Conservation (phyloP, 2,113 vertebrate species). For the Lampris incognitus region DNA sequence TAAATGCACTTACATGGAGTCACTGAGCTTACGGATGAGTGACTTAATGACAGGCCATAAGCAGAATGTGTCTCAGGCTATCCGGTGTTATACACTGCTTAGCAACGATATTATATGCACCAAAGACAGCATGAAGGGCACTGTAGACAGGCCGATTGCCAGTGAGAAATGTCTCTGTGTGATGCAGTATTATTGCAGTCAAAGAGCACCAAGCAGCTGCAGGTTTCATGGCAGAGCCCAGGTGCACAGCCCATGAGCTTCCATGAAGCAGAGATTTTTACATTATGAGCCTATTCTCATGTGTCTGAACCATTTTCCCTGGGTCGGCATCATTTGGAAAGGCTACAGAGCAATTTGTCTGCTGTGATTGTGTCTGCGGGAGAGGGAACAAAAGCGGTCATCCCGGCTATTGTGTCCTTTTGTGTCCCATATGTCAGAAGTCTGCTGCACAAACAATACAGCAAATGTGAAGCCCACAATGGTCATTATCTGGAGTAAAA, state of each 20-base stretch:
- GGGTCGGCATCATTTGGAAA: slow-evolving; percentile 70
- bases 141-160: slow-evolving; percentile 5
- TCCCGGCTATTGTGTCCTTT: slow-evolving; percentile 75
- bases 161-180: slow-evolving; percentile 21
- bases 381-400: slow-evolving; percentile 75
- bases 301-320: slow-evolving; percentile 70
- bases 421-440: slow-evolving; percentile 80
- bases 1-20: neutral
- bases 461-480: slow-evolving; percentile 62
- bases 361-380: slow-evolving; percentile 74
- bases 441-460: slow-evolving; percentile 73
- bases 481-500: slow-evolving; percentile 78
- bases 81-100: slow-evolving; percentile 4
- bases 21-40: neutral
- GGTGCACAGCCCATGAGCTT: slow-evolving; percentile 40
- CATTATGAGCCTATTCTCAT: slow-evolving; percentile 62
- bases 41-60: neutral
- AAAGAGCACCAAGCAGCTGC: slow-evolving; percentile 17
- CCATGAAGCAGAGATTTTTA: slow-evolving; percentile 46
- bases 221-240: slow-evolving; percentile 29
- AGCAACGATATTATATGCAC: neutral
- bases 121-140: slow-evolving; percentile 13
- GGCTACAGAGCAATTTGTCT: slow-evolving; percentile 76
- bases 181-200: slow-evolving; percentile 16
- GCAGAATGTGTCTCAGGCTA: neutral